Percentiles rank a stretch among this genome's conserved stretches.
Evolutionary conservation across 2,113 vertebrate genomes (phyloP).

Genomic region (Aramus guarauna): DNA sequence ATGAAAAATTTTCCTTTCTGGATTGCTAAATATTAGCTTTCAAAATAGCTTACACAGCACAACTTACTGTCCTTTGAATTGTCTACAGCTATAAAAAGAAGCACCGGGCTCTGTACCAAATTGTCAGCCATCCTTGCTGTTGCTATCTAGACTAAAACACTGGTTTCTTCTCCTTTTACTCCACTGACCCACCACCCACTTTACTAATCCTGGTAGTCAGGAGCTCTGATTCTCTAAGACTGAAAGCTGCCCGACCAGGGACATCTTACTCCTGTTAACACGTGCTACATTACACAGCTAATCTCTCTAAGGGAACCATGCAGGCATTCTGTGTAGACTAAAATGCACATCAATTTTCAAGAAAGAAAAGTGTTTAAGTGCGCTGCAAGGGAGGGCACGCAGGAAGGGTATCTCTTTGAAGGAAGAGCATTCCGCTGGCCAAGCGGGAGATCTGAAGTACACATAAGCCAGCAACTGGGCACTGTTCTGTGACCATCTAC

Average conservation of each 20-base stretch:
- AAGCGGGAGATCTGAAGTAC: too few relatives aligned
- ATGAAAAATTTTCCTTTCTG: not conserved
- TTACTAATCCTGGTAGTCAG: not conserved
- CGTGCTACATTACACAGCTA: rapidly evolving
- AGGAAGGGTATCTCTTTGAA: too few relatives aligned
- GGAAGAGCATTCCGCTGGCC: too few relatives aligned
- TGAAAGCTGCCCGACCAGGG: not conserved
- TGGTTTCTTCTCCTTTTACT: not conserved
- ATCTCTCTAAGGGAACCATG: not conserved
- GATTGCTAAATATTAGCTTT: not conserved
- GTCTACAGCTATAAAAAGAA: not conserved
- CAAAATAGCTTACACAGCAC: not conserved
- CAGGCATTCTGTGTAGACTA: not conserved
- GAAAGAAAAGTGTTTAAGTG: not conserved
- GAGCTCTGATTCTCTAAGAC: not conserved
- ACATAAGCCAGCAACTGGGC: too few relatives aligned
- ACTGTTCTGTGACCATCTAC: too few relatives aligned
- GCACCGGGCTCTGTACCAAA: not conserved
- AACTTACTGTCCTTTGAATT: not conserved
- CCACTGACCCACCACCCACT: not conserved
- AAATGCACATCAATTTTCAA: not conserved
- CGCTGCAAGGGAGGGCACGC: too few relatives aligned
- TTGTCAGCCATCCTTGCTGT: not conserved
- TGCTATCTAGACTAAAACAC: not conserved
- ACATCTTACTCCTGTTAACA: not conserved